Conservation (phyloP, 1,140 invertebrate species). For the Acromyrmex heyeri region DNA sequence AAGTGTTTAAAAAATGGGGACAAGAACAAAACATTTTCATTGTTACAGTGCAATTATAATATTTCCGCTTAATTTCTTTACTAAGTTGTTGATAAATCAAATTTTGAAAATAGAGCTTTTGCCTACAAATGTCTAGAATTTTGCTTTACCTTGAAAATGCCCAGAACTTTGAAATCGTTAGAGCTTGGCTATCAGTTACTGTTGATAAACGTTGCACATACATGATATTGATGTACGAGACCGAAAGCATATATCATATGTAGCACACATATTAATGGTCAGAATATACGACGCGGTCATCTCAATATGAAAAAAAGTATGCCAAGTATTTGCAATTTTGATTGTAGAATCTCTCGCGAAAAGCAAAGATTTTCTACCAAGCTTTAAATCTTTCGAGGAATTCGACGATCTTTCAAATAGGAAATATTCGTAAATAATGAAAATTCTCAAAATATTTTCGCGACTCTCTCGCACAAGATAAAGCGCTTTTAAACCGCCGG, state of each 20-base stretch:
- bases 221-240: not conserved
- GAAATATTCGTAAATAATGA: not conserved
- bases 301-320: not conserved
- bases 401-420: not conserved
- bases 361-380: not conserved
- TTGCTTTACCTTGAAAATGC: too few species aligned
- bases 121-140: too few species aligned
- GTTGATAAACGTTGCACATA: not conserved
- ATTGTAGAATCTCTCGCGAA: not conserved
- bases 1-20: too few species aligned
- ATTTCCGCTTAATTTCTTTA: not conserved
- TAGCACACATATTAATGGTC: not conserved
- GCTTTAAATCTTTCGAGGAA: not conserved
- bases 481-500: not conserved
- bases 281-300: not conserved
- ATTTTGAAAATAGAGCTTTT: too few species aligned
- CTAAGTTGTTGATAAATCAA: not conserved
- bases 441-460: not conserved
- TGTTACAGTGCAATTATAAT: too few species aligned
- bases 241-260: slow-evolving; percentile 1
- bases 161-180: too few species aligned
- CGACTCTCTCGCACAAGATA: not conserved
- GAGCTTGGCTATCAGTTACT: too few species aligned
- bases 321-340: not conserved
- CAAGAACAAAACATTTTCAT: too few species aligned